Evolutionary conservation across 2,888 invertebrate species (phyloP).

Genomic region (Eupithecia subumbrata): DNA sequence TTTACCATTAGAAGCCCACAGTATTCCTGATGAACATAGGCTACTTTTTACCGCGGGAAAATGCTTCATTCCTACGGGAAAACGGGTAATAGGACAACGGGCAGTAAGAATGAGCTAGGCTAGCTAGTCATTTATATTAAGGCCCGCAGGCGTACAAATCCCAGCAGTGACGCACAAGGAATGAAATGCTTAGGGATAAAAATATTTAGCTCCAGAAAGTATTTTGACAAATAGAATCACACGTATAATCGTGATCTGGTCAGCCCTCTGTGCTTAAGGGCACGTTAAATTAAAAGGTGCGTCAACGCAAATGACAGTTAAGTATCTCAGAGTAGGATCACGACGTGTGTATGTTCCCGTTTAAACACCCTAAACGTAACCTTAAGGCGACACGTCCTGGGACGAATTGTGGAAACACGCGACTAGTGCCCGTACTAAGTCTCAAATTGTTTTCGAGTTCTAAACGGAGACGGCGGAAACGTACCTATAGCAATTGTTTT

Average conservation of each 20-base stretch:
- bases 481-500: too few relatives aligned
- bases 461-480: background rate
- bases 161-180: background rate
- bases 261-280: conserved; percentile 50
- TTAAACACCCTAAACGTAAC: conserved; percentile 59
- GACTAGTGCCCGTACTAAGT: conserved; percentile 48
- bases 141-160: too few relatives aligned
- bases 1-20: too few relatives aligned
- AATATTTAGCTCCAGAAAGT: conserved; percentile 3
- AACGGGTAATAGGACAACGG: too few relatives aligned
- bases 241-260: conserved; percentile 45
- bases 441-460: conserved; percentile 24
- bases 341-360: conserved; percentile 59
- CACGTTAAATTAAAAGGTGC: conserved; percentile 55
- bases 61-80: too few relatives aligned
- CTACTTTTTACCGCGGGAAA: too few relatives aligned
- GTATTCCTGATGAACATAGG: too few relatives aligned
- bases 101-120: too few relatives aligned
- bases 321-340: conserved; percentile 58
- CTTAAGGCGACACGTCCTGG: conserved; percentile 55
- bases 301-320: conserved; percentile 60
- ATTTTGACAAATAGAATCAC: conserved; percentile 36
- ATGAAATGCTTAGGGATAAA: background rate
- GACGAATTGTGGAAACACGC: conserved; percentile 48
- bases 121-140: too few relatives aligned